Percentiles rank a stretch among this genome's conserved stretches.
Evolutionary conservation across 2,888 invertebrate genomes (phyloP).

Genomic region (Nomada lathburiana): DNA sequence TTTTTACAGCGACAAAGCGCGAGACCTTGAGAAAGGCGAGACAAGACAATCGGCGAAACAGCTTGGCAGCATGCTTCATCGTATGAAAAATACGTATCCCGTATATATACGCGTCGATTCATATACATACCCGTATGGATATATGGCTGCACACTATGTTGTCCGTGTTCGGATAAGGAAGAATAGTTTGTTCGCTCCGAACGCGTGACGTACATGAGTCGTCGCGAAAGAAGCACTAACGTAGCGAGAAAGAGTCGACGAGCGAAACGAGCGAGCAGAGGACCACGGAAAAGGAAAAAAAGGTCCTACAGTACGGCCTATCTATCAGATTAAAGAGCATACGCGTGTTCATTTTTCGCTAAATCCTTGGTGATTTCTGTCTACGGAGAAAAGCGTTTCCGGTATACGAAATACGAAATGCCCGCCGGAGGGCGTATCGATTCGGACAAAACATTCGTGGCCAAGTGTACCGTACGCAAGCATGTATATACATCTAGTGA

Average conservation of each 20-base stretch:
- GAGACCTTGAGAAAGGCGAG: constrained; percentile 41
- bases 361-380: constrained; percentile 25
- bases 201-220: constrained; percentile 48
- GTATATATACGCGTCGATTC: too few species aligned
- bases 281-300: constrained; percentile 40
- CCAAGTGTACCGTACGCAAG: constrained; percentile 46
- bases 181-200: constrained; percentile 24
- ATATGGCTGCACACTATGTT: background rate
- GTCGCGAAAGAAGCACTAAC: constrained; percentile 34
- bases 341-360: constrained; percentile 17
- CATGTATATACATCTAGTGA: constrained; percentile 14
- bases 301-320: background rate
- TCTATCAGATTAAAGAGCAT: constrained; percentile 12
- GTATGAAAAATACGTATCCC: constrained; percentile 32
- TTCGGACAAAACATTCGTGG: constrained; percentile 78
- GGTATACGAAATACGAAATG: constrained; percentile 72
- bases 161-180: background rate
- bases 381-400: constrained; percentile 65
- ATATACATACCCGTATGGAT: background rate
- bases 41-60: constrained; percentile 30
- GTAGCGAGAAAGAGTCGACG: constrained; percentile 42
- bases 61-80: constrained; percentile 23
- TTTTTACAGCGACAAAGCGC: constrained; percentile 38
- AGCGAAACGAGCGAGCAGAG: constrained; percentile 43
- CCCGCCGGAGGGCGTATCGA: constrained; percentile 78